Base-by-base conservation (phyloP, 2,888 invertebrate species). In the Morpho achilles region DNA sequence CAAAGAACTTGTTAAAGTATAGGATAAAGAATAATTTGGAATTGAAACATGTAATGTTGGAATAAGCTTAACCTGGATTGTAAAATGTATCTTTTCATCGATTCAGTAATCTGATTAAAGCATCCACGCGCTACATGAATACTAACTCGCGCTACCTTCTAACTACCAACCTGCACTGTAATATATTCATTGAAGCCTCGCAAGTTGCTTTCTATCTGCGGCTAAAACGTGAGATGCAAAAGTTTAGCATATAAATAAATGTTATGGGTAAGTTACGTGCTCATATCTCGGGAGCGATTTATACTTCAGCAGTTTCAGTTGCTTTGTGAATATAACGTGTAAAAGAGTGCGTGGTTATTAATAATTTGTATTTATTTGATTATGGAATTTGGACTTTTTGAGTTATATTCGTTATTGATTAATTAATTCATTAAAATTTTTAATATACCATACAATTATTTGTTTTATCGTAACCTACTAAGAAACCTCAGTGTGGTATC, bases 141-240 rank as follows among this genome's bases (percentile, higher is more conserved):
- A 82, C 82, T 80, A 84, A 84, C 75, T 73, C 69, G 65, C 68
- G 67, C 59, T 59, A 43, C 47, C 54, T 70, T 68, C 69, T 72
- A 72, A 72, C 69, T 69, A 64, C 66, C 66, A 67, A 79, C 76
- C 75, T 76, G 73, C 64, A 70, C 70, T 59, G 54, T 83, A 84
- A 85, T 83, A 77, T 85, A 85, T 85, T 84, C 84, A 85, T 84
- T 84, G 82, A 77, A 76, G 75, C 71, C 76, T 73, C 69, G 79
- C 79, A 75, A 73, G 73, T 78, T 69, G 69, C 65, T 70, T 67
- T 67, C 64, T 63, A 74, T 74, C 70, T 72, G 67, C 63, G 60
- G 67, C 68, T 64, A 67, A 69, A 61, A 77, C 78, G 79, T 77
- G 77, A 69, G 71, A 70, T 73, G 74, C 70, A 71, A 75, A 75